Evolutionary conservation across 1,140 invertebrate species (phyloP).

Genomic region (Drosophila dunni): DNA sequence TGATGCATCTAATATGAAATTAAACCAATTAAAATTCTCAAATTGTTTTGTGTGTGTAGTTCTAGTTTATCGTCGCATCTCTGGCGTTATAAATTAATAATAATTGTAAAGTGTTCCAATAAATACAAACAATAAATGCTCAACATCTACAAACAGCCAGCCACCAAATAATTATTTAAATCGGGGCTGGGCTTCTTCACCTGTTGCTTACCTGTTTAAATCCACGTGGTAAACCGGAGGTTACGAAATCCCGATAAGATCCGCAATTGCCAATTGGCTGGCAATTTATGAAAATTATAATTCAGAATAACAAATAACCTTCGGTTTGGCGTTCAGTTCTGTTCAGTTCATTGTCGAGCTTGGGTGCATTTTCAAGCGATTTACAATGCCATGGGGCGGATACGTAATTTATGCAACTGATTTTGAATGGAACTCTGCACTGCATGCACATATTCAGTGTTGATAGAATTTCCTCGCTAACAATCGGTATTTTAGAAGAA

Average conservation of each 20-base stretch:
- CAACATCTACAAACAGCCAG: constrained; percentile 58
- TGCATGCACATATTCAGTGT: background rate
- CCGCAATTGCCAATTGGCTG: constrained; percentile 45
- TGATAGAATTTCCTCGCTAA: too few species aligned
- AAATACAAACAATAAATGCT: constrained; percentile 76
- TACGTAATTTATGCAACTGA: constrained; percentile 49
- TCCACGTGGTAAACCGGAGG: constrained; percentile 17
- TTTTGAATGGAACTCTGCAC: constrained; percentile 11
- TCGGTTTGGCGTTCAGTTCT: constrained; percentile 11
- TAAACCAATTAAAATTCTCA: constrained; percentile 75
- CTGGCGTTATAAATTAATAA: constrained; percentile 64
- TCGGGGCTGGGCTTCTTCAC: constrained; percentile 1
- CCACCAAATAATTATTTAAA: background rate
- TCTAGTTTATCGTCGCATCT: constrained; percentile 75
- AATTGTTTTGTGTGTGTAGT: constrained; percentile 80
- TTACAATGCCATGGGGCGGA: constrained; percentile 38
- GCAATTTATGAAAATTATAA: constrained; percentile 75
- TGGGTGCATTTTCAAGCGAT: constrained; percentile 36
- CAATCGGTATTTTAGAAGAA: too few species aligned
- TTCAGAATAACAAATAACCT: constrained; percentile 24
- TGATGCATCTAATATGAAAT: constrained; percentile 40
- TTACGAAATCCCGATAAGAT: constrained; percentile 52
- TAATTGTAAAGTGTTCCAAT: constrained; percentile 80
- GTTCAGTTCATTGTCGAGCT: constrained; percentile 23
- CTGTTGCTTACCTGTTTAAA: constrained; percentile 33